phyloP scores from a whole-genome alignment of 2,888 invertebrate genomes.

The Apotomis capreana region DNA sequence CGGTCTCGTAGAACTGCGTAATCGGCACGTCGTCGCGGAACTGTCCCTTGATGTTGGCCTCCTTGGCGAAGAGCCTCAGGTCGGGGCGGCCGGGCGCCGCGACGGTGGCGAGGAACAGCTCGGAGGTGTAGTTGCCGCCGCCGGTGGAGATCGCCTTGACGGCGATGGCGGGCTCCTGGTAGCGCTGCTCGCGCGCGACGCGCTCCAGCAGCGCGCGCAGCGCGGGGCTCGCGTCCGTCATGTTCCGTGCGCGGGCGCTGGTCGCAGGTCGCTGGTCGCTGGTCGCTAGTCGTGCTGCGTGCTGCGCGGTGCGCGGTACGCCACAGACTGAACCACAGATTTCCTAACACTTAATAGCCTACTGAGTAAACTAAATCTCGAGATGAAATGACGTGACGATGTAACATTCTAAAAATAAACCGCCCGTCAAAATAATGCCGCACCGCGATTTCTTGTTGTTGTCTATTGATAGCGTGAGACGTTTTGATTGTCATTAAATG shows the following conservation, averaged over 20 bases:
- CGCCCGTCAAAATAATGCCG: not conserved
- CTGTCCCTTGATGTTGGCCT: slow-evolving; percentile 56
- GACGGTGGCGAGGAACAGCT: slow-evolving; percentile 53
- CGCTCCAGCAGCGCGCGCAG: slow-evolving; percentile 50
- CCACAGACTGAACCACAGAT: slow-evolving; percentile 15
- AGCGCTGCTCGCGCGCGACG: slow-evolving; percentile 53
- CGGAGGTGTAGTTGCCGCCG: slow-evolving; percentile 64
- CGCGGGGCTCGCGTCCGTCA: slow-evolving; percentile 53
- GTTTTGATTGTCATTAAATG: no score
- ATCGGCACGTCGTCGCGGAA: slow-evolving; percentile 50
- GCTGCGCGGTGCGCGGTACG: slow-evolving; percentile 4
- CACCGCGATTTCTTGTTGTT: not conserved
- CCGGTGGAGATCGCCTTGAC: slow-evolving; percentile 53
- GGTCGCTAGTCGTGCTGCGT: no score
- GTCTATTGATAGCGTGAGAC: not conserved
- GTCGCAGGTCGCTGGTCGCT: no score
- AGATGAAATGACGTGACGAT: not conserved
- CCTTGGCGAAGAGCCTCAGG: slow-evolving; percentile 61
- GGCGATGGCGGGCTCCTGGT: slow-evolving; percentile 48
- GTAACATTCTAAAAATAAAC: not conserved
- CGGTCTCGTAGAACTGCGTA: slow-evolving; percentile 55
- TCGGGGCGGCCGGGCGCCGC: slow-evolving; percentile 48
- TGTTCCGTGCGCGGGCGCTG: slow-evolving; percentile 36
- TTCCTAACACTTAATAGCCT: not conserved
- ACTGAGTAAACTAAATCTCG: not conserved